Evolutionary conservation across 2,888 invertebrate genomes (phyloP), one percentile per base, ranked within the genome.

Genomic region (Agrotis clavis): DNA sequence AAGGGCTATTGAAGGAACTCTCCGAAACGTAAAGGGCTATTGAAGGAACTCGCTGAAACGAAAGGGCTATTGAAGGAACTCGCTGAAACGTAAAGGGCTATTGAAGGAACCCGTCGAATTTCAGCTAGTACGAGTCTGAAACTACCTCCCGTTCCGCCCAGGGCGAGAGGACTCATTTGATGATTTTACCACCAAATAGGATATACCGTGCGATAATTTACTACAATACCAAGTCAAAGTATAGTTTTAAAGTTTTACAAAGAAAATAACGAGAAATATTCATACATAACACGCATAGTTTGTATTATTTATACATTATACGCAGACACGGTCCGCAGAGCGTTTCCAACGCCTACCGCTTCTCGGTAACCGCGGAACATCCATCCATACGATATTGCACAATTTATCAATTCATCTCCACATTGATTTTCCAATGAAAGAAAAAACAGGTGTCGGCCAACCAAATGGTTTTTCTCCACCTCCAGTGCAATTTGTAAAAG

Each of bases 391-490:
- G 21, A 54, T 78, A 57, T 62, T 65, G 56, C 64, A 59, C 47
- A n/a, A 79, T 81, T 67, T 82, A 72, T 77, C 16, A n/a, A 81
- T 81, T 67, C 77, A 72, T 77, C 13, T 67, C 14, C 21, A 11
- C 18, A 66, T 41, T 59, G 78, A 74, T 79, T 73, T 69, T 63
- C 45, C n/a, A 73, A 66, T 62, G 47, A 62, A 71, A 57, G 51
- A 51, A 82, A 68, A 73, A 69, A 71, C 48, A 35, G 21, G 5
- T 45, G 50, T 50, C 41, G 21, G 61, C 35, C 16, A 35, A 48
- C 59, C 83, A 73, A 68, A 59, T 66, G 79, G 65, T 78, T 59
- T 67, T 41, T 48, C 62, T 77, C 41, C 21, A 65, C 45, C 62
- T 77, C 41, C 21, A 65, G 1, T 63, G 69, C 79, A 60, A 64